phyloP scores from a whole-genome alignment of 2,797 vertebrate genomes.

The Potorous gilbertii region DNA sequence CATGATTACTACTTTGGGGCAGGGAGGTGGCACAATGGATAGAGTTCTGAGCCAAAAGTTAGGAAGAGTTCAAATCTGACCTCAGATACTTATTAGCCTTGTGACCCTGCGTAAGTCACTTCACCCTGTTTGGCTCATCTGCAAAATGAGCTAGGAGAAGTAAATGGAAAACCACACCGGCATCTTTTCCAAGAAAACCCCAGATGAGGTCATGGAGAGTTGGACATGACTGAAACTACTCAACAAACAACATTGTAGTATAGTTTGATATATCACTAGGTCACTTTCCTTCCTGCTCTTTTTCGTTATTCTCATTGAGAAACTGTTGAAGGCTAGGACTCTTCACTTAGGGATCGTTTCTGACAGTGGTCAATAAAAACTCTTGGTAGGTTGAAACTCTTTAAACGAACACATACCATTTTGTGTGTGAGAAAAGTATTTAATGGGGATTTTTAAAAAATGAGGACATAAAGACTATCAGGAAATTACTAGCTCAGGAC shows the following conservation, averaged over 20 bases:
- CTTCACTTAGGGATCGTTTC: background rate
- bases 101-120: background rate
- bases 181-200: background rate
- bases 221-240: background rate
- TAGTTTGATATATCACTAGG: background rate
- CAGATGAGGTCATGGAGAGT: background rate
- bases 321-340: background rate
- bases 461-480: background rate
- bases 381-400: background rate
- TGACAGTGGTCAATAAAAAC: background rate
- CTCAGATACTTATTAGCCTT: background rate
- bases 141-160: background rate
- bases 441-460: background rate
- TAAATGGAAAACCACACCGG: background rate
- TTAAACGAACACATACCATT: background rate
- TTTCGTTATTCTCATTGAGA: background rate
- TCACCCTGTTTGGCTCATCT: background rate
- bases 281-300: background rate
- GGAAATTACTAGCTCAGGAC: background rate
- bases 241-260: background rate
- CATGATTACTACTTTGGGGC: no score
- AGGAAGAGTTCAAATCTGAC: background rate
- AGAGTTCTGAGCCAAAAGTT: background rate
- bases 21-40: background rate
- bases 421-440: background rate